A percentile compares a stretch with the other conserved stretches of the same genome.
Conservation (phyloP, 1,140 invertebrate species). For the Aporrectodea caliginosa region DNA sequence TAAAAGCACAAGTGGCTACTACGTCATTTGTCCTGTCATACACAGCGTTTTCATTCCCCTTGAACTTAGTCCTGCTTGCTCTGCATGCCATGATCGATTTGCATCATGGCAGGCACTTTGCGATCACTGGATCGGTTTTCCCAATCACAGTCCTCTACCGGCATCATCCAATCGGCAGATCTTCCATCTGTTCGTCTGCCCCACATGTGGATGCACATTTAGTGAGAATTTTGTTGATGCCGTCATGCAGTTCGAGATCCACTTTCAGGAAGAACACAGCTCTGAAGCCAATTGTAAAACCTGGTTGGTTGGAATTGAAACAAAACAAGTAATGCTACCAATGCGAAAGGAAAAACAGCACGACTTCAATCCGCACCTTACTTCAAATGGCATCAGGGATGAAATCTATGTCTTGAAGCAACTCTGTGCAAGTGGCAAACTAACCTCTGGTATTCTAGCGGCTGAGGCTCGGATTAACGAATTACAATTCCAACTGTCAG, state of each 20-base stretch:
- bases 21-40: background rate
- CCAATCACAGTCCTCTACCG: background rate
- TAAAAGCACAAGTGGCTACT: background rate
- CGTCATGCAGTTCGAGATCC: background rate
- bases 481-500: no score
- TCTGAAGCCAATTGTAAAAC: background rate
- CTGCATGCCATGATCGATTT: background rate
- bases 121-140: background rate
- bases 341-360: background rate
- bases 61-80: background rate
- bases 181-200: background rate
- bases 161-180: background rate
- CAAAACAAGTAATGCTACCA: background rate
- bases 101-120: background rate
- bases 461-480: background rate
- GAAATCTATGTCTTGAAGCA: background rate
- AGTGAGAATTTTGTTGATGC: background rate
- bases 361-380: background rate
- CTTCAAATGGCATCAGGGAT: background rate
- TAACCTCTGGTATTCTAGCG: background rate
- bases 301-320: background rate
- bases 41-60: background rate
- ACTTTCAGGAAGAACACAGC: no score
- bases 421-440: background rate
- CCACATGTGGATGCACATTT: background rate